Evolutionary conservation across 1,140 invertebrate genomes (phyloP), one percentile per base, ranked within the genome.

Genomic region (Vanessa atalanta): DNA sequence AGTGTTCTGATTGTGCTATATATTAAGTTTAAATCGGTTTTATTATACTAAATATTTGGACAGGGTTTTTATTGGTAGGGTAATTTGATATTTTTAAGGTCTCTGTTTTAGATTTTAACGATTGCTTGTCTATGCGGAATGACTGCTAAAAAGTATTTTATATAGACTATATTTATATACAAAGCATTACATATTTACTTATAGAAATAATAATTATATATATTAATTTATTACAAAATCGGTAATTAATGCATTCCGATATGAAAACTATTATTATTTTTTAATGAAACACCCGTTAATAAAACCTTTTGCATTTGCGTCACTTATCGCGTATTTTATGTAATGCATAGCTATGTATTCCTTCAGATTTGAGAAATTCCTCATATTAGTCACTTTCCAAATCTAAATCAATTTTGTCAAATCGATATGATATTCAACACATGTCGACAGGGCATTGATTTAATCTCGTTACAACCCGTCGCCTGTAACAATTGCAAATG

Each of bases 21-120:
- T 91, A 89, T 91, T 91, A 90, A 80, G 81, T 86, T 83, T 81
- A 85, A 88, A 91, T 92, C 77, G 87, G 83, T 88, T 90, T 92
- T 92, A 91, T 89, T 86, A 87, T 85, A 86, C 85, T 84, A 92
- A 91, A 92, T 92, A 89, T 92, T 92, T 92, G 87, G 89, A 92
- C 87, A 89, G 77, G 83, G 82, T 78, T 88, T 88, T 90, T 89
- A 90, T 90, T 82, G 85, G 75, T 61, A 72, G 64, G 26, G 89
- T 91, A 91, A 92, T 87, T 81, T 92, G 89, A 92, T 92, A 92
- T 88, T 90, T 92, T 89, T 77, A 61, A 83, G 79, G 81, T 63
- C 57, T 51, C 65, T 64, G 53, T 90, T 86, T 86, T 70, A 81
- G 75, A 81, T 83, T 90, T 90, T 91, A 90, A 90, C 76, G 86